Evolutionary conservation across 2,113 vertebrate genomes (phyloP), one percentile per base, ranked within the genome.

Genomic region (Siniperca knerii): DNA sequence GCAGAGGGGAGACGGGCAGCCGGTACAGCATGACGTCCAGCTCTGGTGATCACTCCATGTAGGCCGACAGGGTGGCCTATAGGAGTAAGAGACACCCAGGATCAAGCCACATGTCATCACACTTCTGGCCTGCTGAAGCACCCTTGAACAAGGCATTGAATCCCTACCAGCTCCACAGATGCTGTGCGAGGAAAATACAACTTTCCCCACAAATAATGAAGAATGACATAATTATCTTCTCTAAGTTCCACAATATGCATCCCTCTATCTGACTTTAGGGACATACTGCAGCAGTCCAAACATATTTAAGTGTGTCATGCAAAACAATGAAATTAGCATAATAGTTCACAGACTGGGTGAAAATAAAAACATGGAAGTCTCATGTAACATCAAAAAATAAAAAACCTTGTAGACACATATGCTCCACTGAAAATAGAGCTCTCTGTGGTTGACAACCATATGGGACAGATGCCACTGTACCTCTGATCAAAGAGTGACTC

Each of bases 401-500:
- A 29, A 29, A 29, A 29, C 29, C 29, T 29, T 29, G 29, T 71
- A 71, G 83, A 87, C 79, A 77, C 90, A 90, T 83, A 83, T 89
- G 90, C 73, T 89, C 29, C 60, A 58, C 37, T 90, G 74, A 79
- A 85, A 74, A 64, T 57, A n/a, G 74, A 81, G 73, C 83, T 76
- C 35, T n/a, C 69, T 64, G 75, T 73, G 75, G 73, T 75, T 77
- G 75, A 72, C 64, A 33, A 79, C 74, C 88, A 90, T 84, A 87
- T 86, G 88, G 84, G 77, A 89, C 79, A 86, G 88, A 91, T 87
- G 89, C 77, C 21, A 80, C 82, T 70, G 64, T 50, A 76, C 70
- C 82, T 75, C 78, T 68, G 57, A 92, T 94, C 92, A 93, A 93
- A 93, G 85, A 35, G 60, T 67, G 69, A 74, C 35, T 70, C 4